phyloP scores from a whole-genome alignment of 2,888 invertebrate species.

The Sicus ferrugineus region DNA sequence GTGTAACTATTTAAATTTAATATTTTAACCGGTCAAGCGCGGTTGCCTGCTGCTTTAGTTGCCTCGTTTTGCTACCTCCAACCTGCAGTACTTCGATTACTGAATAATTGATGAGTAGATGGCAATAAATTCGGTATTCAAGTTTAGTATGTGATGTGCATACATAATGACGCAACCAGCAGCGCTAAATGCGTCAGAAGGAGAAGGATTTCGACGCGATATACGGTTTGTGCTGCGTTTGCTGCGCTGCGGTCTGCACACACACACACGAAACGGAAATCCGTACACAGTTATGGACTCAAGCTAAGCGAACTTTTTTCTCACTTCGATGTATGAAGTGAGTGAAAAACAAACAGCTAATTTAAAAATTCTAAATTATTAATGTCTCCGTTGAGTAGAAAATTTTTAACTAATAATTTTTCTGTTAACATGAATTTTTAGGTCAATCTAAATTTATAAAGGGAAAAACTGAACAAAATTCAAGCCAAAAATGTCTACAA shows the following conservation, averaged over 20 bases:
- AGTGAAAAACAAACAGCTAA: too few relatives aligned
- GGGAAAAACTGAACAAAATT: too few relatives aligned
- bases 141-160: constrained; percentile 35
- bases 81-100: constrained; percentile 15
- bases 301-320: background rate
- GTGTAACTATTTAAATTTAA: too few relatives aligned
- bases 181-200: background rate
- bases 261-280: constrained; percentile 3
- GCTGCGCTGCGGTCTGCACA: background rate
- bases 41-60: background rate
- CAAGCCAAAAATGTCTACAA: too few relatives aligned
- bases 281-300: background rate
- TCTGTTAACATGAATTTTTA: too few relatives aligned
- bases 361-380: too few relatives aligned
- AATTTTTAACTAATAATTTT: too few relatives aligned
- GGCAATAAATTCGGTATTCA: constrained; percentile 36
- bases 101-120: constrained; percentile 39
- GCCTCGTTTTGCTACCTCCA: background rate
- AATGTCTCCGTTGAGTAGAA: too few relatives aligned
- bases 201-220: too few relatives aligned
- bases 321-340: too few relatives aligned
- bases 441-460: too few relatives aligned
- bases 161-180: constrained; percentile 31
- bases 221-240: background rate
- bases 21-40: background rate